Evolutionary conservation across 2,888 invertebrate genomes (phyloP), one percentile per base, ranked within the genome.

Genomic region (Gasteruption jaculator): DNA sequence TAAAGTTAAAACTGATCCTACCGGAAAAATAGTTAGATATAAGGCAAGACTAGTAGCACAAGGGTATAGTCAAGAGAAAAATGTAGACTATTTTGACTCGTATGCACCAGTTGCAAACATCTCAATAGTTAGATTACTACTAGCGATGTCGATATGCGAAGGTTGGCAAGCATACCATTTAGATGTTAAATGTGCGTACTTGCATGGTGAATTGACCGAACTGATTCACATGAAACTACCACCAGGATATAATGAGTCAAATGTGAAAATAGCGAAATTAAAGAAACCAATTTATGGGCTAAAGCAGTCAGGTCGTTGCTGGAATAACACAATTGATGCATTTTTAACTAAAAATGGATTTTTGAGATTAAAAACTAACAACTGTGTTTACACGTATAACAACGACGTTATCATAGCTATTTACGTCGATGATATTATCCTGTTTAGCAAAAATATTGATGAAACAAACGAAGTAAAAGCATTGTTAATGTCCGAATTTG

Each of bases 1-100:
- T 4, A 48, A 46, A 15, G 31, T 43, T 7, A 48, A 48, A 20
- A 40, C 38, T 4, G 45, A 48, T 30, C 2, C 39, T 0, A 20
- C 20, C 1, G 42, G 42, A 5, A 43, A 38, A 18, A 11, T 46
- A 24, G 8, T 27, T 1, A 29, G 20, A 18, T 48, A 34, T 8
- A 48, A 30, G 11, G 41, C 46, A 10, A 35, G 41, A 12, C n/a
- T 46, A 5, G 41, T 43, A 6, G 26, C 31, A 1, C 10, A 41
- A 34, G 32, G 32, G 5, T 32, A 7, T 15, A 15, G 19, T 14
- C 38, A 46, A n/a, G 4, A 43, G 14, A 32, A 26, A 3, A 35
- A 32, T 12, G 5, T 44, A 20, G 30, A 46, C 15, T 46, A 46
- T 10, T 14, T n/a, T 1, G 44, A 46, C 4, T 31, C 38, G 12